Evolutionary conservation across 2,888 invertebrate genomes (phyloP).

Genomic region (Drosophila parthenogenetica): DNA sequence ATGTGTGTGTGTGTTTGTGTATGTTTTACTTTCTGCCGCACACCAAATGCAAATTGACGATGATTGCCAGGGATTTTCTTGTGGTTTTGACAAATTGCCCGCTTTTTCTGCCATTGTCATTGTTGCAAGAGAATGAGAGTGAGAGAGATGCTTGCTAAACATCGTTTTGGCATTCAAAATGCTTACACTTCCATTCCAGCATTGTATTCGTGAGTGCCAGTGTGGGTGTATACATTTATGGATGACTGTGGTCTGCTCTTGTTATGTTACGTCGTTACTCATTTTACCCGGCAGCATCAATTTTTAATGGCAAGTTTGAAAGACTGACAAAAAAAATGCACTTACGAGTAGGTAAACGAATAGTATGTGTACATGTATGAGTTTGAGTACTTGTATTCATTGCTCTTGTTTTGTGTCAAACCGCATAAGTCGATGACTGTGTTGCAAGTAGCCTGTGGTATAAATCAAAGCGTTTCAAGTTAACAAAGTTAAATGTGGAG

Average conservation of each 20-base stretch:
- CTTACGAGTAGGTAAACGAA: conserved; percentile 7
- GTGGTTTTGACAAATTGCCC: conserved; percentile 70
- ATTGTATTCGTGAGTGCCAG: conserved; percentile 23
- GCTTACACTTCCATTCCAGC: conserved; percentile 42
- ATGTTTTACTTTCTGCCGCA: conserved; percentile 17
- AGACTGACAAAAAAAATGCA: conserved; percentile 20
- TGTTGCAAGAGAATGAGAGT: conserved; percentile 24
- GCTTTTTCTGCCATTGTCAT: conserved; percentile 57
- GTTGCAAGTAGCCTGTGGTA: conserved; percentile 17
- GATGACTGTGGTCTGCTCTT: conserved; percentile 12
- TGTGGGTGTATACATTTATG: conserved; percentile 19
- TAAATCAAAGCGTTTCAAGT: conserved; percentile 23
- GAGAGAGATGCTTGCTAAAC: conserved; percentile 50
- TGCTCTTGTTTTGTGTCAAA: conserved; percentile 13
- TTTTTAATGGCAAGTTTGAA: conserved; percentile 54
- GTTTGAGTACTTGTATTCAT: conserved; percentile 1
- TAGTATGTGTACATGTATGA: neutral
- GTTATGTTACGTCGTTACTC: conserved; percentile 20
- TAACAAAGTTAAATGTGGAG: neutral
- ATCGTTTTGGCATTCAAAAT: conserved; percentile 61
- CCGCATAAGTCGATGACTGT: conserved; percentile 4
- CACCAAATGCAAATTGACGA: conserved; percentile 70
- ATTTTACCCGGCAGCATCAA: conserved; percentile 44
- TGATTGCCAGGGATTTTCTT: conserved; percentile 69
- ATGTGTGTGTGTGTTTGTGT: neutral